These are phyloP conservation scores for Poecilia gillii DNA, from an alignment of 2,797 vertebrate species.

Conservation along the genomic window DNA sequence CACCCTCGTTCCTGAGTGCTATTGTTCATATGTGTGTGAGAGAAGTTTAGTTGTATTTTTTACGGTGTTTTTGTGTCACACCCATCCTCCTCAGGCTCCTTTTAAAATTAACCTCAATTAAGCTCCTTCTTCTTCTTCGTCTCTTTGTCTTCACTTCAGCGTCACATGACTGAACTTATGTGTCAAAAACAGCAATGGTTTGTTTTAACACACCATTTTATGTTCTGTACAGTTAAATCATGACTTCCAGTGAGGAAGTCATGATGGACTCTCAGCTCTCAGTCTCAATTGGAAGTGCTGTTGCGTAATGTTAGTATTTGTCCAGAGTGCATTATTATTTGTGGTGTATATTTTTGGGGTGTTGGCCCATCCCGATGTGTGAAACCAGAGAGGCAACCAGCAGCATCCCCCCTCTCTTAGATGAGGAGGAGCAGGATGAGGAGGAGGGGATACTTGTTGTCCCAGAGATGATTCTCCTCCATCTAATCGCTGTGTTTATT, in stretches of 20 bases:
- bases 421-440: background rate
- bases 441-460: slow-evolving; percentile 18
- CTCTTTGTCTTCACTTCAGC: slow-evolving; percentile 47
- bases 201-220: background rate
- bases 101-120: slow-evolving; percentile 1
- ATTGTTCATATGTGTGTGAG: background rate
- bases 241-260: background rate
- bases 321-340: background rate
- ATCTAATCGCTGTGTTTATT: slow-evolving; percentile 49
- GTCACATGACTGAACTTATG: slow-evolving; percentile 4
- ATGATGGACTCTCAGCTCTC: background rate
- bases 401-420: slow-evolving; percentile 31
- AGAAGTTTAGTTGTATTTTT: slow-evolving; percentile 46
- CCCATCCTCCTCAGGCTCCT: slow-evolving; percentile 35
- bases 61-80: slow-evolving; percentile 67
- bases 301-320: background rate
- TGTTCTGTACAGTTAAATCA: background rate
- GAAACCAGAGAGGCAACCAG: slow-evolving; percentile 56
- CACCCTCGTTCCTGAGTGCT: background rate
- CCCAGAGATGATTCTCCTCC: slow-evolving; percentile 46
- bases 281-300: background rate
- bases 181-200: background rate
- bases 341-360: slow-evolving; percentile 52
- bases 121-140: background rate
- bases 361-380: slow-evolving; percentile 60